Percentiles rank a stretch among this genome's conserved stretches.
phyloP scores from a whole-genome alignment of 64 coral and sea anemone species.

The Montipora foliosa region DNA sequence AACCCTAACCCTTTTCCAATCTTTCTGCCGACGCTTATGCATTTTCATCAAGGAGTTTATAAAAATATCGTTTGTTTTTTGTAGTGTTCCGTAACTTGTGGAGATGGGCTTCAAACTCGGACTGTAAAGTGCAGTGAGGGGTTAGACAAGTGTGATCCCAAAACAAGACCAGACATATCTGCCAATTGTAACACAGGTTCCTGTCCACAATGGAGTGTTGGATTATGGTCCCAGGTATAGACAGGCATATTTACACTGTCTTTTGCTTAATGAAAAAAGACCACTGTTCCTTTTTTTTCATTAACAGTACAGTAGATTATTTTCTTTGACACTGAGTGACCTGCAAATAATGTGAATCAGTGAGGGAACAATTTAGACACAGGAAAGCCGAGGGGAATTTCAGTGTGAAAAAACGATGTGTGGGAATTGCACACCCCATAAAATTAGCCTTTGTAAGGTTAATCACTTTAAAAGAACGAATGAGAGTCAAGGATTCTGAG shows the following conservation, averaged over 20 bases:
- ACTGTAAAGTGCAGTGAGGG: constrained; percentile 11
- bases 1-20: too few relatives aligned
- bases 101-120: constrained; percentile 39
- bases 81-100: constrained; percentile 68
- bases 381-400: too few relatives aligned
- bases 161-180: constrained; percentile 27
- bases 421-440: too few relatives aligned
- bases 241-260: background rate
- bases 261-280: background rate
- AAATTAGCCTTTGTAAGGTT: too few relatives aligned
- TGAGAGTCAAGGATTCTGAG: background rate
- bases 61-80: background rate
- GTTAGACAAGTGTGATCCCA: constrained; percentile 1
- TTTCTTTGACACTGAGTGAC: too few relatives aligned
- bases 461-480: background rate
- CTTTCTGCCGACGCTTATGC: too few relatives aligned
- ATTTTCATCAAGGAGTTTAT: background rate
- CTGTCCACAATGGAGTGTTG: constrained; percentile 62
- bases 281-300: too few relatives aligned
- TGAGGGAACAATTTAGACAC: too few relatives aligned
- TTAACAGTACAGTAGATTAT: too few relatives aligned
- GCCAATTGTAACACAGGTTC: constrained; percentile 12
- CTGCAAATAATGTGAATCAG: too few relatives aligned
- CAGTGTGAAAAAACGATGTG: too few relatives aligned
- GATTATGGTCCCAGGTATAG: constrained; percentile 62